A percentile compares a stretch with the other conserved stretches of the same genome.
These are phyloP conservation scores for Pollimyrus isidori DNA, from an alignment of 2,113 vertebrate genomes.

Conservation along the genomic window DNA sequence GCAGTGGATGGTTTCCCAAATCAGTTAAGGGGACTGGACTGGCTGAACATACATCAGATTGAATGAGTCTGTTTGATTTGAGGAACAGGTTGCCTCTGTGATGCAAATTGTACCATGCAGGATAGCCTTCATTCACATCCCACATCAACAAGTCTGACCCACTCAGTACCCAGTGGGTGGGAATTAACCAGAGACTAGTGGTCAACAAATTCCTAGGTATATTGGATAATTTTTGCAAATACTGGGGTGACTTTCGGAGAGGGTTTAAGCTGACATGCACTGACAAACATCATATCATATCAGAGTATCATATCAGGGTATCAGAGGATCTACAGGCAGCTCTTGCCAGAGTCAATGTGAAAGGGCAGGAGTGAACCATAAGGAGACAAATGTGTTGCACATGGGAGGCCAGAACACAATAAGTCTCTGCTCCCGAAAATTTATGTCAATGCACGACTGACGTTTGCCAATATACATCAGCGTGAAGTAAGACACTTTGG, in stretches of 20 bases:
- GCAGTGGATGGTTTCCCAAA: neutral
- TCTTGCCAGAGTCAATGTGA: neutral
- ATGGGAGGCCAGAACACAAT: neutral
- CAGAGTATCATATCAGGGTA: neutral
- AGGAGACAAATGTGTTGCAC: neutral
- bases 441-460: neutral
- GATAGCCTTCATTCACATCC: neutral
- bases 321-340: neutral
- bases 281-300: neutral
- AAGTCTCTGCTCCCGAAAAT: neutral
- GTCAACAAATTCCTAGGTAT: neutral
- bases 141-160: neutral
- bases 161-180: neutral
- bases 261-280: neutral
- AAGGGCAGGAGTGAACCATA: neutral
- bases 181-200: neutral
- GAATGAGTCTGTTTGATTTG: neutral
- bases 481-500: neutral
- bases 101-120: neutral
- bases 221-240: neutral
- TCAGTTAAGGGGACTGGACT: neutral
- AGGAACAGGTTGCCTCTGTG: neutral
- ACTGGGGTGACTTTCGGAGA: neutral
- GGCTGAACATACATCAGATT: neutral
- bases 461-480: neutral